Percentiles rank a stretch among this genome's conserved stretches.
Evolutionary conservation across 1,140 invertebrate genomes (phyloP).

Genomic region (Euura lappo): DNA sequence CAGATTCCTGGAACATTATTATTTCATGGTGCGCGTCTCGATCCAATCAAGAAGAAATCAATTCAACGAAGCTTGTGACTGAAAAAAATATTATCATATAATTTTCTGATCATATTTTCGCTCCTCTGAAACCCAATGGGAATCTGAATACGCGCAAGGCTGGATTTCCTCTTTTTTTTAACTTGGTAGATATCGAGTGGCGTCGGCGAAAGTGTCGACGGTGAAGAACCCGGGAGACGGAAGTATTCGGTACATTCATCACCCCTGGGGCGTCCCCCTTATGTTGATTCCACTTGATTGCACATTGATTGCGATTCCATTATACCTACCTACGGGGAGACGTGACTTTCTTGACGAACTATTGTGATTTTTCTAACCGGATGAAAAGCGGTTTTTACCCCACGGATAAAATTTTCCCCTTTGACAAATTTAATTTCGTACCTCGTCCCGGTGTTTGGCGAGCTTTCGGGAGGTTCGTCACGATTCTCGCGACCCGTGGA

Average conservation of each 20-base stretch:
- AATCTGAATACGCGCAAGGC: not conserved
- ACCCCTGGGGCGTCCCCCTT: not conserved
- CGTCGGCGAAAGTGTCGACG: not conserved
- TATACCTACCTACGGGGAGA: not conserved
- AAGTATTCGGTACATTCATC: constrained; percentile 1
- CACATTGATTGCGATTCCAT: constrained; percentile 8
- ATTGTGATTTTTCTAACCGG: constrained; percentile 1
- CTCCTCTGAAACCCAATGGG: too few species aligned
- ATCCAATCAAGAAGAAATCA: too few species aligned
- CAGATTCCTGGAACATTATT: too few species aligned
- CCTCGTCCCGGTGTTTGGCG: constrained; percentile 4
- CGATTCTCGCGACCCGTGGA: not conserved
- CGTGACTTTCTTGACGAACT: constrained; percentile 9
- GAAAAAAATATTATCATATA: too few species aligned
- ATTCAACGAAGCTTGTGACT: too few species aligned
- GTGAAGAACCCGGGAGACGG: not conserved
- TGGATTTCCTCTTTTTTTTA: not conserved
- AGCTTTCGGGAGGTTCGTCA: not conserved
- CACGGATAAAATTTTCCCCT: constrained; percentile 21
- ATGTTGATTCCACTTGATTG: constrained; percentile 9
- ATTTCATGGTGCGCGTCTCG: too few species aligned
- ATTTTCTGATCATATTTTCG: too few species aligned
- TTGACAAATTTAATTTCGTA: constrained; percentile 25
- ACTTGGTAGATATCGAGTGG: not conserved
- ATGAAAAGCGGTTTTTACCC: not conserved